Evolutionary conservation across 2,113 vertebrate genomes (phyloP).

Genomic region (Benitochromis conjunctus): DNA sequence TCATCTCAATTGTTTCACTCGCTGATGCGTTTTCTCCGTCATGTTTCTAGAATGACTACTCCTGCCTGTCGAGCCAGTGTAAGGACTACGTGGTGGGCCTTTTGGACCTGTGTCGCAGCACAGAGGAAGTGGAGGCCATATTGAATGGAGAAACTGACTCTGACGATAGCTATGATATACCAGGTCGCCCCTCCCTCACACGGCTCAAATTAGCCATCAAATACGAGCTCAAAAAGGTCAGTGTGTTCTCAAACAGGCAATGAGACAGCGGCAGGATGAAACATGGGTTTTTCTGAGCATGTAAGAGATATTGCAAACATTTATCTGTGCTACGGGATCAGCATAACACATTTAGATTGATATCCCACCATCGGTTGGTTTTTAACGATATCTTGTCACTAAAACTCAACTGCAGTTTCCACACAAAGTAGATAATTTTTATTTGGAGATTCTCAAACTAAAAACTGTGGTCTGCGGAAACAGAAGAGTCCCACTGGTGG

Average conservation of each 20-base stretch:
- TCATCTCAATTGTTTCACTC: background rate
- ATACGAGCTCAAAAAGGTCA: slow-evolving; percentile 97
- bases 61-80: slow-evolving; percentile 93
- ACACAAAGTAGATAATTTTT: background rate
- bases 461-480: background rate
- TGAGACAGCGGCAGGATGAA: background rate
- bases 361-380: background rate
- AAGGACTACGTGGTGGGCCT: slow-evolving; percentile 98
- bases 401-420: background rate
- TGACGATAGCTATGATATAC: slow-evolving; percentile 69
- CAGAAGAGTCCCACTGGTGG: background rate
- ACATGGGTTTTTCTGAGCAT: background rate
- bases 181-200: slow-evolving; percentile 83
- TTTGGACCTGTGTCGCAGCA: slow-evolving; percentile 95
- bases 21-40: background rate
- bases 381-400: background rate
- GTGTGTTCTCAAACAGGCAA: background rate
- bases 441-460: background rate
- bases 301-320: background rate
- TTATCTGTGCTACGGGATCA: background rate
- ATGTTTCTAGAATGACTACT: slow-evolving; percentile 85
- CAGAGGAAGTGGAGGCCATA: slow-evolving; percentile 97
- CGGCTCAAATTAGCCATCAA: slow-evolving; percentile 96
- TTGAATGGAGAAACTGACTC: slow-evolving; percentile 85
- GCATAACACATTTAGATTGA: background rate